These are phyloP conservation scores for Pogonomyrmex barbatus DNA, from an alignment of 1,140 invertebrate species.

Conservation along the genomic window DNA sequence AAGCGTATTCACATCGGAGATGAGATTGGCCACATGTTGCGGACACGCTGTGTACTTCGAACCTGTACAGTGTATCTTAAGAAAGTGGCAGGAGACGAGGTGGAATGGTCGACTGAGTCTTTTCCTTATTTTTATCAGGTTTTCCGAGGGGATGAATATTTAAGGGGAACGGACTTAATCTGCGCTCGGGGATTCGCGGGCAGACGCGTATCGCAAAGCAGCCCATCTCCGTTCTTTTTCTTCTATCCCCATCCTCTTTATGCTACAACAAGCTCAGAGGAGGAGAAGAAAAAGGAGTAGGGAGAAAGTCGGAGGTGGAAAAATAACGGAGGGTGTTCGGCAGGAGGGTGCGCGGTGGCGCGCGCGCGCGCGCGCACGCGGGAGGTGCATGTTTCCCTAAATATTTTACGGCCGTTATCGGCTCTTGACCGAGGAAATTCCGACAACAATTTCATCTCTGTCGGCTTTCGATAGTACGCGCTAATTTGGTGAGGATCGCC, in stretches of 20 bases:
- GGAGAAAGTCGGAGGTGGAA: slow-evolving; percentile 66
- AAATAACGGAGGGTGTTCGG: slow-evolving; percentile 72
- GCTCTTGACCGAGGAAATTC: slow-evolving; percentile 77
- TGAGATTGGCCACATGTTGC: slow-evolving; percentile 71
- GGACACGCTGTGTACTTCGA: slow-evolving; percentile 36
- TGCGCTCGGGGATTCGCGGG: slow-evolving; percentile 82
- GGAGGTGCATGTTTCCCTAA: slow-evolving; percentile 75
- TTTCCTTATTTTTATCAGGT: slow-evolving; percentile 83
- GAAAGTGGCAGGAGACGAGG: slow-evolving; percentile 46
- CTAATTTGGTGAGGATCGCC: slow-evolving; percentile 52
- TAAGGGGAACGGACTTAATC: slow-evolving; percentile 83
- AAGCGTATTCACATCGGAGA: slow-evolving; percentile 16
- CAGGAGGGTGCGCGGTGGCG: slow-evolving; percentile 64
- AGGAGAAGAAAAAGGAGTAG: slow-evolving; percentile 27
- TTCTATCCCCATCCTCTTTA: slow-evolving; percentile 59
- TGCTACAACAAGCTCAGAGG: slow-evolving; percentile 55
- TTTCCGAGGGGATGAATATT: slow-evolving; percentile 84
- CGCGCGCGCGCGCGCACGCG: slow-evolving; percentile 44
- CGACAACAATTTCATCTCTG: slow-evolving; percentile 71
- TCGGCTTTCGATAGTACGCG: slow-evolving; percentile 62
- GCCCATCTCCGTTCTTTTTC: slow-evolving; percentile 69
- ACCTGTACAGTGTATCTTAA: slow-evolving; percentile 62
- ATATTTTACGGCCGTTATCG: slow-evolving; percentile 79
- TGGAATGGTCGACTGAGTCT: slow-evolving; percentile 62
- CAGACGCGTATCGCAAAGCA: slow-evolving; percentile 81